Percentiles rank a stretch among this genome's conserved stretches.
Evolutionary conservation across 2,797 vertebrate genomes (phyloP).

Genomic region (Anguilla obscura): DNA sequence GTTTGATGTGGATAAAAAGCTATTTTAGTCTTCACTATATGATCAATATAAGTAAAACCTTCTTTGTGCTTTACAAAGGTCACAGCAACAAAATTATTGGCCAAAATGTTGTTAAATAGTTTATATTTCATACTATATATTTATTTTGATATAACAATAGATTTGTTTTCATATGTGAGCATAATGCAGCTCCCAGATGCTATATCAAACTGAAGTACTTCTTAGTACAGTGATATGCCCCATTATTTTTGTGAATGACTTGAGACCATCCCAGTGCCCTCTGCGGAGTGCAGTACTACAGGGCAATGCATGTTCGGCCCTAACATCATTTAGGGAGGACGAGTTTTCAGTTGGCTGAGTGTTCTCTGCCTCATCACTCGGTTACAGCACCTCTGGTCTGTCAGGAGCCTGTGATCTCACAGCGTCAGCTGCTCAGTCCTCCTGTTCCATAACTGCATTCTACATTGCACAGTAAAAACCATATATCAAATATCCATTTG

Average conservation of each 20-base stretch:
- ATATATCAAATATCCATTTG: background rate
- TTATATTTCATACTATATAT: background rate
- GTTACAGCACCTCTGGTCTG: background rate
- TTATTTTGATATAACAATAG: background rate
- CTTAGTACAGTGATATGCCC: background rate
- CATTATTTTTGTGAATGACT: background rate
- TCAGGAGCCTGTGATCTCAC: background rate
- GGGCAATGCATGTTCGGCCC: background rate
- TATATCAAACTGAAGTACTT: background rate
- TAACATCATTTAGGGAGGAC: background rate
- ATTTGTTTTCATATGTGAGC: background rate
- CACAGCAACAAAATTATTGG: background rate
- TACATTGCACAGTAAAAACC: background rate
- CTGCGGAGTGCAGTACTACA: background rate
- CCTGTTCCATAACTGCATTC: background rate
- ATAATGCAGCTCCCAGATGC: background rate
- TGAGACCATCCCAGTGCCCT: background rate
- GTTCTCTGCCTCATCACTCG: background rate
- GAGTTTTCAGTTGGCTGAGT: background rate
- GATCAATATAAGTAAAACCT: background rate
- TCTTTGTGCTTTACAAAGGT: background rate
- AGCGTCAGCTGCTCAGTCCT: background rate
- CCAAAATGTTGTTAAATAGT: background rate
- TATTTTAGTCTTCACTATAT: background rate
- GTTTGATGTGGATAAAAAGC: conserved; percentile 9